phyloP scores from a whole-genome alignment of 92 coral and sea anemone genomes.

The Pocillopora grandis region DNA sequence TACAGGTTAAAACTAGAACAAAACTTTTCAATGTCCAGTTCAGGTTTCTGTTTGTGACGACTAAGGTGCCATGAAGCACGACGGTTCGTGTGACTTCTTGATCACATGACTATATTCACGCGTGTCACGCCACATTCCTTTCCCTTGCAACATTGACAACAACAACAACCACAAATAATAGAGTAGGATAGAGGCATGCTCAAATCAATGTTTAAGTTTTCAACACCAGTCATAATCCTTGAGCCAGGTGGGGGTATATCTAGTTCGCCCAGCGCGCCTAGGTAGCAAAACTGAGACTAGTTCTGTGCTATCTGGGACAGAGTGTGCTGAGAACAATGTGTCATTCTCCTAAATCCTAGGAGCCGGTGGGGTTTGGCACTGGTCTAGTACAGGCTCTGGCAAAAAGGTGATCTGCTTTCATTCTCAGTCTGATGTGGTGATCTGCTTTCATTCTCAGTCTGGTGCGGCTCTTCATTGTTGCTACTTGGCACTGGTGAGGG shows the following conservation, averaged over 20 bases:
- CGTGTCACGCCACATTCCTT: too few relatives aligned
- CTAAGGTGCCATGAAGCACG: too few relatives aligned
- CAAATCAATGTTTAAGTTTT: constrained; percentile 34
- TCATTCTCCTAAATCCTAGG: constrained; percentile 18
- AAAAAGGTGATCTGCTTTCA: constrained; percentile 29
- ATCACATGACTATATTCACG: too few relatives aligned
- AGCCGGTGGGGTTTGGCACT: not conserved
- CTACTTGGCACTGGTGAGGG: constrained; percentile 28
- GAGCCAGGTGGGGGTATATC: constrained; percentile 44
- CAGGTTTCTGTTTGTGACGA: too few relatives aligned
- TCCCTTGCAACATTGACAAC: too few relatives aligned
- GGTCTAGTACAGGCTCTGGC: constrained; percentile 22
- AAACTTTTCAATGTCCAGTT: too few relatives aligned
- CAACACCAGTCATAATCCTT: constrained; percentile 46
- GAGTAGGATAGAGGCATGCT: not conserved
- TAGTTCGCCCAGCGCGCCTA: constrained; percentile 41
- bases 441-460: constrained; percentile 28
- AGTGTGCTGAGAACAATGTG: constrained; percentile 15
- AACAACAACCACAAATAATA: too few relatives aligned
- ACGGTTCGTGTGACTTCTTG: too few relatives aligned
- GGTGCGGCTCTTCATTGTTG: constrained; percentile 16
- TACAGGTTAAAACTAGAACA: too few relatives aligned
- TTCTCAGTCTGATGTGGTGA: constrained; percentile 8
- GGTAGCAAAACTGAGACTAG: constrained; percentile 42
- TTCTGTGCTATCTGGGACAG: constrained; percentile 41